Evolutionary conservation across 2,888 invertebrate genomes (phyloP).

Genomic region (Lasioglossum calceatum): DNA sequence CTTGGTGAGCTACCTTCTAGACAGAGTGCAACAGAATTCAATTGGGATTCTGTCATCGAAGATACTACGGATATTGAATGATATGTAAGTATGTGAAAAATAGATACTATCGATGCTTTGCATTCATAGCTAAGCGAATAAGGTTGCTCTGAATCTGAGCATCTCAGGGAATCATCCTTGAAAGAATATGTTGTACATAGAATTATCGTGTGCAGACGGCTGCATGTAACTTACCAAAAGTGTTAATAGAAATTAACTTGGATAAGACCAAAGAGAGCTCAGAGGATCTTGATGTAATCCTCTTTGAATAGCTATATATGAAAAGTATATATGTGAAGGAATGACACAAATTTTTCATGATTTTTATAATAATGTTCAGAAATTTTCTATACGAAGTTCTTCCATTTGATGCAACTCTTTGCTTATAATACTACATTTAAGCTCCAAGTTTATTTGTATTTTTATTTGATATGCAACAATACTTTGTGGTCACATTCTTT

Average conservation of each 20-base stretch:
- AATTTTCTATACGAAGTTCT: conserved; percentile 73
- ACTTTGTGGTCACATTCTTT: conserved; percentile 37
- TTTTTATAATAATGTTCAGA: conserved; percentile 67
- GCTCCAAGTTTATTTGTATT: conserved; percentile 52
- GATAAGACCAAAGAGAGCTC: conserved; percentile 76
- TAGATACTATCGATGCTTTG: conserved; percentile 49
- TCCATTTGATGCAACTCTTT: conserved; percentile 70
- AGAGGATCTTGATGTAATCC: conserved; percentile 70
- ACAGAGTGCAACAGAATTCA: conserved; percentile 93
- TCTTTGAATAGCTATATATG: conserved; percentile 70
- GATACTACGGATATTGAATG: conserved; percentile 86
- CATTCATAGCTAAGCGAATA: conserved; percentile 44
- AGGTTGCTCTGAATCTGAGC: conserved; percentile 60
- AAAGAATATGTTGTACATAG: conserved; percentile 61
- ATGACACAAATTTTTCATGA: conserved; percentile 75
- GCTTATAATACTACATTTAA: conserved; percentile 60
- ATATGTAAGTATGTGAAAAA: conserved; percentile 66
- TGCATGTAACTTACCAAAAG: conserved; percentile 70
- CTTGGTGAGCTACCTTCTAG: conserved; percentile 92
- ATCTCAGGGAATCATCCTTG: conserved; percentile 69
- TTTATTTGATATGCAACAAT: conserved; percentile 42
- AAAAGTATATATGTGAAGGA: conserved; percentile 63
- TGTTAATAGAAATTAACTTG: conserved; percentile 69
- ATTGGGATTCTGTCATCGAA: conserved; percentile 94
- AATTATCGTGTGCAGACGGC: conserved; percentile 52